Conservation (phyloP, 2,797 vertebrate genomes). For the Amblyraja radiata region DNA sequence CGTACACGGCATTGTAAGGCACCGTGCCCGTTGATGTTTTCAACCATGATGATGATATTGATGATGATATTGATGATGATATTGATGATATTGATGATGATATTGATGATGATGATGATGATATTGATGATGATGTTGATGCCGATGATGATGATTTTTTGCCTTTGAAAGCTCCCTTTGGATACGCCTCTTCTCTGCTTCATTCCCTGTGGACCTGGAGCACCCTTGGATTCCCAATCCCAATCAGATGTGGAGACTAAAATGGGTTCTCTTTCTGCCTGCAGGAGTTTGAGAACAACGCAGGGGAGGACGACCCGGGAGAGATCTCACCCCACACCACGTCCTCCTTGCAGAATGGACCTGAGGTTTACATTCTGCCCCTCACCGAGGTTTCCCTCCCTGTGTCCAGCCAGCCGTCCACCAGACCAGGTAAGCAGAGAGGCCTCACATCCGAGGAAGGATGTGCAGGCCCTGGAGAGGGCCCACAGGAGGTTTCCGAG, state of each 20-base stretch:
- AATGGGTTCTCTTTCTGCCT: slow-evolving; percentile 1
- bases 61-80: too few relatives aligned
- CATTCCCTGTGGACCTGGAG: neutral
- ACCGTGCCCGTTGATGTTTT: too few relatives aligned
- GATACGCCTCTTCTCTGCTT: neutral
- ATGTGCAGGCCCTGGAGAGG: too few relatives aligned
- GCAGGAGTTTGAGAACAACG: slow-evolving; percentile 88
- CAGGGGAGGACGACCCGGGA: slow-evolving; percentile 76
- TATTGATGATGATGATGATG: too few relatives aligned
- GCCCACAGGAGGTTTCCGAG: too few relatives aligned
- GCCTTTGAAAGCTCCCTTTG: neutral
- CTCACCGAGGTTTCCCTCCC: slow-evolving; percentile 84
- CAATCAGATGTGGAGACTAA: too few relatives aligned
- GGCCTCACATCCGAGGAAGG: too few relatives aligned
- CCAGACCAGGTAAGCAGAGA: slow-evolving; percentile 69
- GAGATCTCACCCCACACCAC: slow-evolving; percentile 74
- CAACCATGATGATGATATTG: too few relatives aligned
- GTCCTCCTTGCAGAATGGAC: slow-evolving; percentile 68
- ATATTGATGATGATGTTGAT: too few relatives aligned
- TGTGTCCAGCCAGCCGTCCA: slow-evolving; percentile 72
- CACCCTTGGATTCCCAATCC: neutral
- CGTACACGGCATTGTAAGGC: too few relatives aligned
- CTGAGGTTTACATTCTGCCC: slow-evolving; percentile 88
- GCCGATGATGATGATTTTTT: too few relatives aligned
- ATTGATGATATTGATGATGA: too few relatives aligned